Conservation (phyloP, 1,140 invertebrate genomes). For the Plodia interpunctella region DNA sequence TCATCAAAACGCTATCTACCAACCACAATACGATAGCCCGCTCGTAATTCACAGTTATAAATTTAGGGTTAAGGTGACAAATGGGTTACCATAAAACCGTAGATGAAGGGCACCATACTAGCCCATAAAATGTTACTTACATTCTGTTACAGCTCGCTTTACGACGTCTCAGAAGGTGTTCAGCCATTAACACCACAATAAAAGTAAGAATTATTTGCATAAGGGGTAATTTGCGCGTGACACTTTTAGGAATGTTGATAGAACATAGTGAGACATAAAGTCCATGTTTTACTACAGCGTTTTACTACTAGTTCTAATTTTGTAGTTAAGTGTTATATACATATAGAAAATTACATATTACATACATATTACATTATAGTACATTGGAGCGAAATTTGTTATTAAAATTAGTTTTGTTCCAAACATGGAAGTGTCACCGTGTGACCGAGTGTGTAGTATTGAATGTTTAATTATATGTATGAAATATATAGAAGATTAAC, state of each 20-base stretch:
- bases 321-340: too few relatives aligned
- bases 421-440: too few relatives aligned
- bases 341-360: too few relatives aligned
- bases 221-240: constrained; percentile 5
- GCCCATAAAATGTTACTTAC: constrained; percentile 30
- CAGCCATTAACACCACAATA: constrained; percentile 30
- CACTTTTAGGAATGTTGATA: constrained; percentile 7
- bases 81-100: constrained; percentile 18
- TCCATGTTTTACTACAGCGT: background rate
- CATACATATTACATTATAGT: too few relatives aligned
- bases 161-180: constrained; percentile 25
- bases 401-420: too few relatives aligned
- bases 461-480: too few relatives aligned
- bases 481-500: too few relatives aligned
- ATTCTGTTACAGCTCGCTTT: constrained; percentile 31
- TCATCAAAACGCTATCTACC: constrained; percentile 6
- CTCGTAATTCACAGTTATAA: constrained; percentile 17
- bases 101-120: constrained; percentile 18
- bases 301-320: too few relatives aligned
- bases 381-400: too few relatives aligned
- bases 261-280: constrained; percentile 7
- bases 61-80: constrained; percentile 22
- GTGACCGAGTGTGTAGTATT: too few relatives aligned
- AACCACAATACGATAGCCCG: background rate
- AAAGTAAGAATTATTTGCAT: constrained; percentile 19